Evolutionary conservation across 2,797 vertebrate species (phyloP).

Genomic region (Siniperca obscura): DNA sequence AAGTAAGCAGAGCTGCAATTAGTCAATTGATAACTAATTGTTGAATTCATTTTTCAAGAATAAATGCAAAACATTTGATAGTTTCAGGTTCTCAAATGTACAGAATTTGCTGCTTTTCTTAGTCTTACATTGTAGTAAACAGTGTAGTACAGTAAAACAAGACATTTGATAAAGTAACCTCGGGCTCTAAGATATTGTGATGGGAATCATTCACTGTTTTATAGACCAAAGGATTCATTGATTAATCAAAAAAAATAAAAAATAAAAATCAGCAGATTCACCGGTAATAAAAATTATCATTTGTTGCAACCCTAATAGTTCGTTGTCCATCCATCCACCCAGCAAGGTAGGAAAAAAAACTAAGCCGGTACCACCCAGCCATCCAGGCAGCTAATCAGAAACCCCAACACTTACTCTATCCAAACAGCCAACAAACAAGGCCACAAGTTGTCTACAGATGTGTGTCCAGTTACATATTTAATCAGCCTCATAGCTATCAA

Average conservation of each 20-base stretch:
- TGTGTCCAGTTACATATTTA: constrained; percentile 22
- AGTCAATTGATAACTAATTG: background rate
- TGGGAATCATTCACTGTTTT: background rate
- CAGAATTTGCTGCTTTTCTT: background rate
- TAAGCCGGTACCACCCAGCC: background rate
- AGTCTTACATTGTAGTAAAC: background rate
- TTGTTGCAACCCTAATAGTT: background rate
- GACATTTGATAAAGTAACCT: background rate
- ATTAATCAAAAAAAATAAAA: background rate
- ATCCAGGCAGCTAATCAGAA: constrained; percentile 8
- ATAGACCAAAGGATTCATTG: background rate
- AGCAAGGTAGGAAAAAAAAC: background rate
- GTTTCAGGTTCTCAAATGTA: background rate
- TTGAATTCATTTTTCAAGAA: background rate
- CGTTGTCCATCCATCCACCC: background rate
- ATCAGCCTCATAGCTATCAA: constrained; percentile 17
- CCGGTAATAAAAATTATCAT: background rate
- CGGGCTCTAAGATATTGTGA: background rate
- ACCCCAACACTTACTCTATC: background rate
- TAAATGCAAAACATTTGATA: background rate
- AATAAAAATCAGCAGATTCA: background rate
- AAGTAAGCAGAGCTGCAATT: background rate
- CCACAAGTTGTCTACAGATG: constrained; percentile 25
- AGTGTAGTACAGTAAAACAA: background rate
- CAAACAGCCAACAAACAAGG: constrained; percentile 16